Evolutionary conservation across 2,888 invertebrate genomes (phyloP).

Genomic region (Polietes domitor): DNA sequence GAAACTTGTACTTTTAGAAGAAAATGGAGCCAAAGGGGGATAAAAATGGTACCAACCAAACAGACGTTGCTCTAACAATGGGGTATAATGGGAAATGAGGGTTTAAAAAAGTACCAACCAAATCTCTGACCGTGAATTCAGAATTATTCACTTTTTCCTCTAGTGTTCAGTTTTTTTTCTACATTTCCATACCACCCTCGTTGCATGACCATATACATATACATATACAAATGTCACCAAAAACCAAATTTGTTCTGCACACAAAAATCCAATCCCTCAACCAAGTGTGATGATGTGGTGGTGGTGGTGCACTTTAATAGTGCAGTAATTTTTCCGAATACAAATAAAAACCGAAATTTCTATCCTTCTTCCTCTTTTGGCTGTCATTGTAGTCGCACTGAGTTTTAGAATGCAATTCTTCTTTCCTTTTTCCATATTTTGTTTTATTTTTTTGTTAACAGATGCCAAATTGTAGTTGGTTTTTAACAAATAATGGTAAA

Average conservation of each 20-base stretch:
- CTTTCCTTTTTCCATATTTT: not conserved
- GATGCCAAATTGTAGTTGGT: conserved; percentile 61
- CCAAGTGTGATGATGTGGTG: not conserved
- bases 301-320: conserved; percentile 53
- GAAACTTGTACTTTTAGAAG: too few relatives aligned
- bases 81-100: too few relatives aligned
- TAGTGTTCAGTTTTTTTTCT: too few relatives aligned
- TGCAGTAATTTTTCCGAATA: conserved; percentile 54
- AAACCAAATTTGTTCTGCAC: conserved; percentile 53
- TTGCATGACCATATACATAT: not conserved
- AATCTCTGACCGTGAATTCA: too few relatives aligned
- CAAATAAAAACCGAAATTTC: conserved; percentile 46
- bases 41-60: too few relatives aligned
- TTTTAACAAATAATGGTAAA: conserved; percentile 57
- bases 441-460: conserved; percentile 51
- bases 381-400: conserved; percentile 22
- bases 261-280: conserved; percentile 44
- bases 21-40: too few relatives aligned
- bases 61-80: too few relatives aligned
- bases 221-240: too few relatives aligned
- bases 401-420: conserved; percentile 53
- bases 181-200: conserved; percentile 1
- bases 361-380: not conserved
- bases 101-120: too few relatives aligned
- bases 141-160: too few relatives aligned